Base-by-base conservation (phyloP, 2,113 vertebrate species). In the Corythoichthys intestinalis region DNA sequence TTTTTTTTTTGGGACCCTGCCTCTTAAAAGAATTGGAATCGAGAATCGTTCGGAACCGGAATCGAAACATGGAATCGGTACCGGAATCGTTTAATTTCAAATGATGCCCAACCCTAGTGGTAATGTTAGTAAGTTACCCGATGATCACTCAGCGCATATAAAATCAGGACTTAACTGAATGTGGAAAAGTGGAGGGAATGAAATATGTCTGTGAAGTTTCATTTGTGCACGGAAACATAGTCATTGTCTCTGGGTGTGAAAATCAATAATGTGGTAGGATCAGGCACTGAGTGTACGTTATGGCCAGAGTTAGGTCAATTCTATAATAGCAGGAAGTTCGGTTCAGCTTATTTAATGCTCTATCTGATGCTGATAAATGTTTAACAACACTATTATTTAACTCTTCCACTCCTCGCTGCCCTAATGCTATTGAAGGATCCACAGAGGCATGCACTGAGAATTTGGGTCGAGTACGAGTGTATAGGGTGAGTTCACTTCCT, bases 271-370 rank as follows among this genome's bases (percentile, higher is more conserved):
- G 71, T 77, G 78, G 82, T 20, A 1, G 6, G 74, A 82, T 73
- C 86, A 82, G 75, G 77, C 84, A 87, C 79, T 82, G 82, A 69
- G 78, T 77, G 72, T 89, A 67, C 82, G 79, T 65, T 83, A 82
- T 77, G 72, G 78, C 81, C 71, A 86, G 84, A 83, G 84, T 91
- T 91, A 91, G 89, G 92, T 80, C 91, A 93, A 92, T 92, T 90
- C 82, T 80, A 77, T 92, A 87, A 91, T 88, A 86, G 83, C 73
- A 74, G 78, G 81, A 80, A 82, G 84, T 80, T 75, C 74, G 80
- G 78, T 84, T 84, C 82, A 80, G 61, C 74, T 74, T 89, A 88
- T 89, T 85, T 89, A 82, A 83, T 49, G 57, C 86, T 83, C 77
- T 75, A 90, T 89, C 88, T 81, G 80, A 87, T 81, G 73, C 84